Base-by-base conservation (phyloP, 1,140 invertebrate species). In the Drosophila ohnishii region DNA sequence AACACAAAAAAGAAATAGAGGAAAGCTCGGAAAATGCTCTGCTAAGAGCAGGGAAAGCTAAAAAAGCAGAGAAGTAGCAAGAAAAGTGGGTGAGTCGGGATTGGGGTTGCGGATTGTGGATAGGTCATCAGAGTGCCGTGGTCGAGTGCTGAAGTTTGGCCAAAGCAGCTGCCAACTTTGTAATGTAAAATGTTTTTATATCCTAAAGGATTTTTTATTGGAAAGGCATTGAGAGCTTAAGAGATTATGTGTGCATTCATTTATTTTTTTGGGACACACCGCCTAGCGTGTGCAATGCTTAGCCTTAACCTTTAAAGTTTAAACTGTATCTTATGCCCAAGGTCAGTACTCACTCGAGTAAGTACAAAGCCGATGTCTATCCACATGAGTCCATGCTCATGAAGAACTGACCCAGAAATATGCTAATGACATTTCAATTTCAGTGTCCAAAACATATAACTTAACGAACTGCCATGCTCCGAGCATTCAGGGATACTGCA, bases 41-140 rank as follows among this genome's bases (percentile, higher is more conserved):
- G 51, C 48, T 70, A 44, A 57, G 28, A 70, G 75, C 28, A 81
- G 78, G 58, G 60, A 75, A 62, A 64, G 66, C 65, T 19, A 35
- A 48, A 75, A 75, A 51, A 13, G 28, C 44, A 14, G 34, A 51
- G 66, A 69, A 72, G 40, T 25, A 39, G 39, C 45, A 39, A 35
- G 50, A 56, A 74, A 55, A 62, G 67, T 73, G 69, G 69, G 40
- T 40, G 57, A 60, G 58, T 40, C 34, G 69, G 69, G 57, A 55
- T 40, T 51, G 39, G 40, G 37, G 34, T 14, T 30, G 45, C 35
- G 28, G 25, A 10, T 70, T 63, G 64, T 30, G 62, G 45, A 75
- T 79, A 57, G 64, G 57, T 63, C 80, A 79, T 83, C 80, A 79
- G 80, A 72, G 71, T 59, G 44, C 58, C 76, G 80, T 16, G 65